Evolutionary conservation across 2,113 vertebrate genomes (phyloP), one percentile per base, ranked within the genome.

Genomic region (Himantopus leucocephalus): DNA sequence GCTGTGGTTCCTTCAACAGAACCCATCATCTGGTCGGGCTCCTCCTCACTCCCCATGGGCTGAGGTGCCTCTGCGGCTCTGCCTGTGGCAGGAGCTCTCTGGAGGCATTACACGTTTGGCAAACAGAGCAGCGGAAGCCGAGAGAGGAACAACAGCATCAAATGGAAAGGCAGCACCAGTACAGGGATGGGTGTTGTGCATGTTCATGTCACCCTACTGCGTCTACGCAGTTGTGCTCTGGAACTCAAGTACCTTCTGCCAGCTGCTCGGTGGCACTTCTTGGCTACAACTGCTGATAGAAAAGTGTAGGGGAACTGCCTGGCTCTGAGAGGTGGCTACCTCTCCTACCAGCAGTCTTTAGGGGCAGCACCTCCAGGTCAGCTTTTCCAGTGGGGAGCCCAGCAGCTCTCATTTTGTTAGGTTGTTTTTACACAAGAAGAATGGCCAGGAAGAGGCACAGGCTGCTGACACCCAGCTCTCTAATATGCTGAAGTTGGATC

Each of bases 401-500:
- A 7, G 30, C 35, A 55, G 16, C 30, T 85, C 58, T 22, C 48
- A 12, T 48, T 68, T 78, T 60, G 14, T 64, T 77, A 15, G 47
- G 23, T 27, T 45, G n/a, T 23, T 66, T 87, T 64, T 14, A n/a
- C 21, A 15, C 1, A 10, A 39, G 37, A 41, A 52, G 29, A 74
- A 50, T 19, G 63, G 23, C 66, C 8, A 10, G 23, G 58, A 79
- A 73, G 59, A 91, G 48, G 62, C 1, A 2, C 43, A 64, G 81
- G 78, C 81, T 92, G 89, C 92, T 89, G 78, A 90, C 86, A 92
- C 77, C 74, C 85, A 60, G 82, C 66, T 77, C 71, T 85, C 74
- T 94, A 85, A 91, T 83, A 77, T 66, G 85, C 88, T 75, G 64
- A 89, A 93, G 91, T 41, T 80, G 78, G 67, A 94, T 89, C 67